Evolutionary conservation across 2,113 vertebrate genomes (phyloP), one percentile per base, ranked within the genome.

Genomic region (Myotis yumanensis): DNA sequence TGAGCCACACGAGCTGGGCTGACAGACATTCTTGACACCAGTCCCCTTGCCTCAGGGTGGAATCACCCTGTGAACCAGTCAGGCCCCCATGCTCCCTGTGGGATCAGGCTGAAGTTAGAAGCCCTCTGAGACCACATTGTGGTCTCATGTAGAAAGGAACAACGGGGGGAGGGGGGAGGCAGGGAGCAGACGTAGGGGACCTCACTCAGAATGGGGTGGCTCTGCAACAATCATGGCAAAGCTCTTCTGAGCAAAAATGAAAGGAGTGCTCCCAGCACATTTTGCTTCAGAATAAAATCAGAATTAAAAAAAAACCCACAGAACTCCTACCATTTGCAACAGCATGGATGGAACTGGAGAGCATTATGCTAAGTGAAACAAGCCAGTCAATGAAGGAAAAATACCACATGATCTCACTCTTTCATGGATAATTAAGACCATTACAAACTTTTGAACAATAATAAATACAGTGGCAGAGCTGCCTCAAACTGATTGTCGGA

Each of bases 251-350:
- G 52, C 30, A 40, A 66, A 30, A 62, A 52, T 7, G 37, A 62
- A 37, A 62, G 75, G 40, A 68, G 18, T 23, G 25, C 11, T 37
- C 18, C 40, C 18, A 54, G 7, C 5, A 3, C 25, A 22, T 11
- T 28, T 69, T 89, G 11, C 37, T 88, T 83, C 87, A 23, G 57
- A 95, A 90, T 46, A 81, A 76, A 86, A 18, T 40, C 32, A 85
- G 28, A 92, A 85, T 85, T 48, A 59, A 59, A 59, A 40, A 57
- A 57, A 37, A 37, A 37, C 37, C n/a, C n/a, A n/a, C n/a, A n/a
- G n/a, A n/a, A n/a, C n/a, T n/a, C n/a, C n/a, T n/a, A n/a, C n/a
- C n/a, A n/a, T n/a, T n/a, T n/a, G n/a, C n/a, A n/a, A n/a, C n/a
- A n/a, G n/a, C n/a, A n/a, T n/a, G n/a, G n/a, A n/a, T n/a, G n/a